Evolutionary conservation across 2,113 vertebrate species (phyloP).

Genomic region (Alces alces): DNA sequence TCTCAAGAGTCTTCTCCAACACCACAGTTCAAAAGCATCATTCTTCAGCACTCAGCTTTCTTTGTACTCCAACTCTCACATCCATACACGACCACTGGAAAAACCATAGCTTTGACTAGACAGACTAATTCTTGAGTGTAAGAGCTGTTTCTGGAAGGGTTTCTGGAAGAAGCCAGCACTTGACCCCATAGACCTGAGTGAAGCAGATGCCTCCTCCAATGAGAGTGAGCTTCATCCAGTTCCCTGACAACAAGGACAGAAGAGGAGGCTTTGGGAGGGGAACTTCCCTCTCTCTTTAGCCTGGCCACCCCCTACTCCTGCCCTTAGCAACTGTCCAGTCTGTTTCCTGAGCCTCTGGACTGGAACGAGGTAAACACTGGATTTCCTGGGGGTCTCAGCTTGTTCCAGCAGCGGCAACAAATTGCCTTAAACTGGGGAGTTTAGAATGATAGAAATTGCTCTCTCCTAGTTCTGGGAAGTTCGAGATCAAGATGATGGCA

Average conservation of each 20-base stretch:
- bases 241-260: neutral
- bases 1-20: neutral
- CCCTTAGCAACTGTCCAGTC: neutral
- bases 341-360: neutral
- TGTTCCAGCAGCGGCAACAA: too few species aligned
- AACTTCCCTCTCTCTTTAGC: neutral
- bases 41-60: neutral
- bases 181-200: accelerated
- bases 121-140: neutral
- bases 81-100: neutral
- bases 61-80: neutral
- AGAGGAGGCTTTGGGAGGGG: neutral
- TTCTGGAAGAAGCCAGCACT: neutral
- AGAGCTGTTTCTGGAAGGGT: neutral
- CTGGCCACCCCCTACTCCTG: neutral
- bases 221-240: neutral
- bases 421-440: accelerated
- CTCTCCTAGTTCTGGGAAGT: neutral
- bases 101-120: neutral
- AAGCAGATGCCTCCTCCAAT: neutral
- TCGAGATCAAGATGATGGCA: neutral
- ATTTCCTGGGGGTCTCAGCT: neutral
- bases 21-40: neutral
- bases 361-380: neutral
- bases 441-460: neutral